Conservation (phyloP, 2,888 invertebrate species). For the Nysson spinosus region DNA sequence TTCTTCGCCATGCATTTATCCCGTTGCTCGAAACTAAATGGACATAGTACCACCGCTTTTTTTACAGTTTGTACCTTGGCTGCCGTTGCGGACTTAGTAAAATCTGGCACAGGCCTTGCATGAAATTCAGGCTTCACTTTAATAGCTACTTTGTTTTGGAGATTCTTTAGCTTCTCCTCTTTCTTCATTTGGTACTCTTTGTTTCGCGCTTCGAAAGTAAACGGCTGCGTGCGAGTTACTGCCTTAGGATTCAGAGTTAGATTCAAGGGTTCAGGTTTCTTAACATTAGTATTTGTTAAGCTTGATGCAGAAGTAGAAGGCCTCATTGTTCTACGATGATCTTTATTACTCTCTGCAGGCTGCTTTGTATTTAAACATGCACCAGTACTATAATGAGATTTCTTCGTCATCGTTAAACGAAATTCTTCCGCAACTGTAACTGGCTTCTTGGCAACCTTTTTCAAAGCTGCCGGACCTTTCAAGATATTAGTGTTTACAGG, state of each 20-base stretch:
- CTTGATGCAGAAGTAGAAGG: background rate
- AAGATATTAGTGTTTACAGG: conserved; percentile 82
- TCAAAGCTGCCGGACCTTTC: conserved; percentile 75
- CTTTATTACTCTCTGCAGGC: background rate
- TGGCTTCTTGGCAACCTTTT: conserved; percentile 79
- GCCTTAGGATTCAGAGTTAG: too few relatives aligned
- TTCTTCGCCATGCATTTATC: conserved; percentile 80
- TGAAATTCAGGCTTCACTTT: conserved; percentile 77
- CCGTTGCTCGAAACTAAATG: conserved; percentile 82
- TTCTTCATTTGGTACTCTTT: conserved; percentile 74
- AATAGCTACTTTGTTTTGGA: conserved; percentile 54
- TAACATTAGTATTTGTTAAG: too few relatives aligned
- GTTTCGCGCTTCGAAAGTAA: conserved; percentile 78
- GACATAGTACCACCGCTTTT: conserved; percentile 18
- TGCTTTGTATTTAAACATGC: background rate
- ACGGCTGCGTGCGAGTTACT: conserved; percentile 72
- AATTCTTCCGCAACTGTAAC: conserved; percentile 82
- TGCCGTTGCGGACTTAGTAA: conserved; percentile 19
- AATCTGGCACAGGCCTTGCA: conserved; percentile 81
- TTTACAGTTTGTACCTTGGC: conserved; percentile 24
- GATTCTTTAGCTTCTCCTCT: conserved; percentile 75
- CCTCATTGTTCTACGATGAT: background rate
- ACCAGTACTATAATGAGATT: conserved; percentile 4
- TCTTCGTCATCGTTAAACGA: conserved; percentile 80
- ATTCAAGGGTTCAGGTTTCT: too few relatives aligned